These are phyloP conservation scores for Dryas iulia DNA, from an alignment of 1,140 invertebrate genomes.

Conservation along the genomic window DNA sequence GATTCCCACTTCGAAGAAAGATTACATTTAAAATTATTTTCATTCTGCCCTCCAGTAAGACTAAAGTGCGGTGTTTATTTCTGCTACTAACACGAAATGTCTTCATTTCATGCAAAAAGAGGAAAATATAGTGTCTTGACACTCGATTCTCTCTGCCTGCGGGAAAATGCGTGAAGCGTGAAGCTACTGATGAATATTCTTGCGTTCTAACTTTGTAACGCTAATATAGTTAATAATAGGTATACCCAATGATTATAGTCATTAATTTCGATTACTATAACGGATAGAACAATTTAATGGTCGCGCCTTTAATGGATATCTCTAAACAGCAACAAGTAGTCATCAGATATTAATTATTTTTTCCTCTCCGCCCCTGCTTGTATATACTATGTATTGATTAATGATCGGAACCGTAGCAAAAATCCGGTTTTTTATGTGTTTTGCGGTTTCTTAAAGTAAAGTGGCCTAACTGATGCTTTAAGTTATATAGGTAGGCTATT, in stretches of 20 bases:
- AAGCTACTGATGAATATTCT: too few relatives aligned
- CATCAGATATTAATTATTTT: conserved; percentile 1
- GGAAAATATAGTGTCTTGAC: too few relatives aligned
- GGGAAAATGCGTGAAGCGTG: too few relatives aligned
- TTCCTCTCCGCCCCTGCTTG: background rate
- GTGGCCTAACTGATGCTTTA: background rate
- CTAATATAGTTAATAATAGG: background rate
- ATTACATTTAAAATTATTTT: too few relatives aligned
- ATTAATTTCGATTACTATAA: background rate
- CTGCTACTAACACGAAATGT: too few relatives aligned
- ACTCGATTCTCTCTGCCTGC: too few relatives aligned
- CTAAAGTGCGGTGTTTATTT: too few relatives aligned
- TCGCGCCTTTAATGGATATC: background rate
- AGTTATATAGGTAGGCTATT: too few relatives aligned
- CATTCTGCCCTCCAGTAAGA: too few relatives aligned
- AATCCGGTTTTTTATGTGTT: background rate
- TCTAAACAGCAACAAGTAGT: background rate
- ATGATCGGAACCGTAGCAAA: background rate
- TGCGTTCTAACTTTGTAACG: too few relatives aligned
- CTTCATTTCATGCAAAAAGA: too few relatives aligned
- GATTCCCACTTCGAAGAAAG: too few relatives aligned
- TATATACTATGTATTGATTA: background rate
- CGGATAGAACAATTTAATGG: background rate
- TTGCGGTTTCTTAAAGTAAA: background rate
- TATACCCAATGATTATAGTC: background rate